These are phyloP conservation scores for Sinelater perroti DNA, from an alignment of 2,888 invertebrate species.

Conservation along the genomic window DNA sequence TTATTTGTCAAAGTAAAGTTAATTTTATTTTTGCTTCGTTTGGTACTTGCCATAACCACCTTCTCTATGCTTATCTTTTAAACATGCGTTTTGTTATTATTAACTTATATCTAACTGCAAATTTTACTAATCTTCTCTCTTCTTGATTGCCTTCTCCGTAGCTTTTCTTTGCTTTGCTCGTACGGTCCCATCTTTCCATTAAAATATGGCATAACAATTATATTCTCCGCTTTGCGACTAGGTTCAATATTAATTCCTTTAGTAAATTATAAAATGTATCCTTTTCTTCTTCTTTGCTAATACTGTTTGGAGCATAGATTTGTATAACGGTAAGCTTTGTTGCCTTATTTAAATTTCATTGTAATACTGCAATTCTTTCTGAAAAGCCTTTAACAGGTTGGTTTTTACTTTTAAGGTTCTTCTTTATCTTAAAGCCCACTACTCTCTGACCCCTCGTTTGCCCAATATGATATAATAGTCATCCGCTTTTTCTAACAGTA, in stretches of 20 bases:
- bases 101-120: background rate
- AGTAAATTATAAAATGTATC: background rate
- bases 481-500: too few species aligned
- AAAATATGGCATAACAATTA: background rate
- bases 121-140: background rate
- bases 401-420: background rate
- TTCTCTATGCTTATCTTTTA: background rate
- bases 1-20: background rate
- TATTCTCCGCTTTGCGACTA: background rate
- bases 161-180: background rate
- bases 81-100: background rate
- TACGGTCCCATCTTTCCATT: background rate
- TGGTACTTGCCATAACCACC: background rate
- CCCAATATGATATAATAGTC: too few species aligned
- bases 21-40: background rate
- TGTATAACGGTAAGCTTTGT: background rate
- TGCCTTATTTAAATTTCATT: background rate
- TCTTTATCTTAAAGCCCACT: too few species aligned
- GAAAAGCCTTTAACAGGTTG: conserved; percentile 1
- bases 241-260: background rate
- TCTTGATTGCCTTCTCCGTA: background rate
- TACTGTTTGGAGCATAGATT: background rate
- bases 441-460: too few species aligned
- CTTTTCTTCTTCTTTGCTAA: background rate
- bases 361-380: conserved; percentile 1